Evolutionary conservation across 2,797 vertebrate species (phyloP).

Genomic region (Scomberomorus guttatus): DNA sequence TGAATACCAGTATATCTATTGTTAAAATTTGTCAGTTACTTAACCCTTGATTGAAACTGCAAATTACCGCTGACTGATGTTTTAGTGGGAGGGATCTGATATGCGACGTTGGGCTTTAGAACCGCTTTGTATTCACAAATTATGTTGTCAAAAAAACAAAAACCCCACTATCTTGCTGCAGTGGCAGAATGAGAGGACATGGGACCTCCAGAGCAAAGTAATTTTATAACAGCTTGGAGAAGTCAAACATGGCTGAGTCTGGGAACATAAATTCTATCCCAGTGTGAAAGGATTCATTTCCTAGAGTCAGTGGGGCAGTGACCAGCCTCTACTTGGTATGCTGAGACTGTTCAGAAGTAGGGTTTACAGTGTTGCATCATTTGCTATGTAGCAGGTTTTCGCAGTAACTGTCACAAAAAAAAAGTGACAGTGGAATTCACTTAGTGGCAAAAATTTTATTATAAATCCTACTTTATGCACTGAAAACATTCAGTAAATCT

Average conservation of each 20-base stretch:
- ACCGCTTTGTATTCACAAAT: not conserved
- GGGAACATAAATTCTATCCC: constrained; percentile 40
- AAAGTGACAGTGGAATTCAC: not conserved
- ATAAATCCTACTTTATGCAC: not conserved
- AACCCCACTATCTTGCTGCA: constrained; percentile 12
- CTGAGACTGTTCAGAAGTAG: constrained; percentile 3
- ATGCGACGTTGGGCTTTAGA: constrained; percentile 3
- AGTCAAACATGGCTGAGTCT: constrained; percentile 40
- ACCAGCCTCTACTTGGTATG: constrained; percentile 33
- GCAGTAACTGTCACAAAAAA: not conserved
- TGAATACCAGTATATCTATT: not conserved
- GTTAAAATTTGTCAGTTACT: not conserved
- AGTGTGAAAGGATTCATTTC: constrained; percentile 47
- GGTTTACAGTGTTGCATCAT: constrained; percentile 9
- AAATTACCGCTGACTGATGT: not conserved
- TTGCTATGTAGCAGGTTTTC: constrained; percentile 4
- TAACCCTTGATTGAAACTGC: not conserved
- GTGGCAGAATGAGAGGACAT: constrained; percentile 1
- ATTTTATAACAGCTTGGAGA: constrained; percentile 32
- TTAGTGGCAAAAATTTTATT: not conserved
- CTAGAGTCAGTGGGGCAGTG: constrained; percentile 39
- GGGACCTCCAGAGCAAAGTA: constrained; percentile 52
- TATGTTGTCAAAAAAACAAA: not conserved
- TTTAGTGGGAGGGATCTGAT: not conserved
- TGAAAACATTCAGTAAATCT: not conserved